These are phyloP conservation scores for Ahaetulla prasina DNA, from an alignment of 2,113 vertebrate genomes.

Conservation along the genomic window DNA sequence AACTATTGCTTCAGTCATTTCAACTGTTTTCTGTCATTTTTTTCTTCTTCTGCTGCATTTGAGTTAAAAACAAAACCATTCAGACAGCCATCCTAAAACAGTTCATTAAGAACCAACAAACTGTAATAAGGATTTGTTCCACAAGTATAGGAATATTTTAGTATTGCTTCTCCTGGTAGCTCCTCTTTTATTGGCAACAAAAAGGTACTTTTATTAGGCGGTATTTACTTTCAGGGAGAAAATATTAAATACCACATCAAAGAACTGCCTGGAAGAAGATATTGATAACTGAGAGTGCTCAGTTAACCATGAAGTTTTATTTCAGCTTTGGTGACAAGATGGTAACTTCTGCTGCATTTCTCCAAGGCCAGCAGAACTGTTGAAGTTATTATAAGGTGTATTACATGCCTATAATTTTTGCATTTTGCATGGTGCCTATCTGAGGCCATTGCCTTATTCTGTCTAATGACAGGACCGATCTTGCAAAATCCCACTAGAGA, in stretches of 20 bases:
- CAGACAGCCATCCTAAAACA: not conserved
- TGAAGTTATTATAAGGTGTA: not conserved
- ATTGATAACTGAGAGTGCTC: not conserved
- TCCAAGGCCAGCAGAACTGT: not conserved
- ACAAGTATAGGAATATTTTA: not conserved
- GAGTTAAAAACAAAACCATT: not conserved
- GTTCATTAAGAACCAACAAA: not conserved
- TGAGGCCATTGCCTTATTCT: not conserved
- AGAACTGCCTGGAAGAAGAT: not conserved
- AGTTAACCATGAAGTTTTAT: not conserved
- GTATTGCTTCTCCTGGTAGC: not conserved
- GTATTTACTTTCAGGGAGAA: not conserved
- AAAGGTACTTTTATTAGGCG: not conserved
- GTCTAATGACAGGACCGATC: not conserved
- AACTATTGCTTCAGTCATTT: not conserved
- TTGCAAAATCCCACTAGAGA: not conserved
- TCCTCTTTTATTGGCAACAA: not conserved
- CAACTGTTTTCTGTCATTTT: not conserved
- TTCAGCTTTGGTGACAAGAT: not conserved
- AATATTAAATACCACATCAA: not conserved
- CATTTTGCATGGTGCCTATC: not conserved
- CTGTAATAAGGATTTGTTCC: not conserved
- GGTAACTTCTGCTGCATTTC: not conserved
- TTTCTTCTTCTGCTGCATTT: not conserved
- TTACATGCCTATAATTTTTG: not conserved